Conservation (phyloP, 2,113 vertebrate genomes). For the Chamaetylas fuelleborni region DNA sequence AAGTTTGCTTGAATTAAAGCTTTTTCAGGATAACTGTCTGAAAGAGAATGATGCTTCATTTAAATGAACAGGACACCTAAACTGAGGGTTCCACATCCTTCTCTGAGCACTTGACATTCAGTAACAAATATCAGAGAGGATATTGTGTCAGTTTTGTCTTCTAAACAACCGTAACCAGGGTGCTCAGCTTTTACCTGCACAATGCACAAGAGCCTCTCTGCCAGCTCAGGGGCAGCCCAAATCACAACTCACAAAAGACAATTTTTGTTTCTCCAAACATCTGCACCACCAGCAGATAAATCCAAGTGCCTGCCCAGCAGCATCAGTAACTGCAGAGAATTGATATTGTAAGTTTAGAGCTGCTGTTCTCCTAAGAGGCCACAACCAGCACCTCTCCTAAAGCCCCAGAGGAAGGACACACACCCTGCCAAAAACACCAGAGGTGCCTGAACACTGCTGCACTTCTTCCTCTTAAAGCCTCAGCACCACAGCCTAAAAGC, state of each 20-base stretch:
- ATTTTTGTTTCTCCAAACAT: background rate
- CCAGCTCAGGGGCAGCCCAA: background rate
- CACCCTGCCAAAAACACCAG: background rate
- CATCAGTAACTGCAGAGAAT: background rate
- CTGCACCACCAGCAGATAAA: background rate
- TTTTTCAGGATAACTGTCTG: background rate
- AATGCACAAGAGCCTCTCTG: background rate
- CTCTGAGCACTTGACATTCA: background rate
- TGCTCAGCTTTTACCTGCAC: background rate
- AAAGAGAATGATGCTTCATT: background rate
- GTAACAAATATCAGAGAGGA: background rate
- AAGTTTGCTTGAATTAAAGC: background rate
- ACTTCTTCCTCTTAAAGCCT: background rate
- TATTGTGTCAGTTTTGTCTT: rapidly evolving
- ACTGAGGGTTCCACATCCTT: background rate
- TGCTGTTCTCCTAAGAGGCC: background rate
- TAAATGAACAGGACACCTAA: background rate
- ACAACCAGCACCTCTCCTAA: background rate
- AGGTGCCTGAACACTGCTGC: background rate
- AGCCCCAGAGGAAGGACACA: background rate
- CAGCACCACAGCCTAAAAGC: background rate
- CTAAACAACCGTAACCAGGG: too few species aligned
- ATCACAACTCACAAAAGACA: background rate
- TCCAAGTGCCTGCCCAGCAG: rapidly evolving
- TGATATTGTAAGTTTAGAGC: background rate